These are phyloP conservation scores for Dryomyza anilis DNA, from an alignment of 2,888 invertebrate species.

Conservation along the genomic window DNA sequence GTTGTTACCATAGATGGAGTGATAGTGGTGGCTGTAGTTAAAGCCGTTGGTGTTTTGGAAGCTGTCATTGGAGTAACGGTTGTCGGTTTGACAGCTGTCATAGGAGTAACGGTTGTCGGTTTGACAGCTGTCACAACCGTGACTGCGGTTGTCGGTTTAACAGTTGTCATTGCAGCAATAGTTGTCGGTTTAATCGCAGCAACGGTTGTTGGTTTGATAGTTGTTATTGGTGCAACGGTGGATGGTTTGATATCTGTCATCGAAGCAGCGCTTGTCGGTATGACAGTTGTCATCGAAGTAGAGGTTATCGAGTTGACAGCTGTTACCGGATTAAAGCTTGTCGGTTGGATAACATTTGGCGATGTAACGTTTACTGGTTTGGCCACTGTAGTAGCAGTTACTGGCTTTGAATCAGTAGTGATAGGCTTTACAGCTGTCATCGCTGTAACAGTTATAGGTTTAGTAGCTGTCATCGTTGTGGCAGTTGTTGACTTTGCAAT, in stretches of 20 bases:
- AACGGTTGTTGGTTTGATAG: not conserved
- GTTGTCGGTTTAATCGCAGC: not conserved
- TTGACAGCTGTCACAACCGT: not conserved
- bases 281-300: not conserved
- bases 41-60: not conserved
- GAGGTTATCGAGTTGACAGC: not conserved
- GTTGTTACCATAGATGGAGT: not conserved
- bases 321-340: not conserved
- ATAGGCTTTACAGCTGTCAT: too few relatives aligned
- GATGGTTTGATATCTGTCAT: not conserved
- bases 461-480: constrained; percentile 1
- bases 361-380: not conserved
- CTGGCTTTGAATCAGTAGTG: too few relatives aligned
- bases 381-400: not conserved
- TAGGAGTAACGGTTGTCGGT: constrained; percentile 6
- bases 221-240: not conserved
- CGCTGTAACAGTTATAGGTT: not conserved
- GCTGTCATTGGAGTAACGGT: constrained; percentile 18
- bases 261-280: constrained; percentile 3
- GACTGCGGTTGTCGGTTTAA: constrained; percentile 5
- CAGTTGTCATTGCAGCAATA: not conserved
- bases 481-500: constrained; percentile 31
- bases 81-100: constrained; percentile 4
- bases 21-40: not conserved
- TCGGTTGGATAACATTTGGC: not conserved